Base-by-base conservation (phyloP, 2,888 invertebrate species). In the Cephus rjabovi region DNA sequence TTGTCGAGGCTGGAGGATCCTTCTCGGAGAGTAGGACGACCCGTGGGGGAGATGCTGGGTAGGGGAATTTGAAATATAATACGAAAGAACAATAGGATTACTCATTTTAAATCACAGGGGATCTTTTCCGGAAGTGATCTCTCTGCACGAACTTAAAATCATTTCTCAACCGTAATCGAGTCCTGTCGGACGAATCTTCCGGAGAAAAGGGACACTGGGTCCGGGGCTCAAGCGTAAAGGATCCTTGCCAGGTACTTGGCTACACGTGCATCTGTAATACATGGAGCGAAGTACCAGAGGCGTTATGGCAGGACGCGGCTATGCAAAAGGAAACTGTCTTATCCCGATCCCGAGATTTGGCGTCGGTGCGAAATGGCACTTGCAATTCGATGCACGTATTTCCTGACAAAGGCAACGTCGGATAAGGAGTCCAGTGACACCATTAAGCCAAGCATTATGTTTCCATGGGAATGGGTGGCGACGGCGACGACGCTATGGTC, bases 361-460 rank as follows among this genome's bases (percentile, higher is more conserved):
- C 56, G 56, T 56, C 23, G 15, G 56, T 56, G 23, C 56, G 56
- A 56, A 56, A 56, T 1, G 56, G 56, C 56, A 23, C 76, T 75
- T 75, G 71, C 79, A 74, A 83, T 80, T 79, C 79, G 71, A 76
- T 30, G 34, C 81, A 80, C 80, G 80, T 83, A 79, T 80, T 75
- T 74, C 78, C 34, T 77, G 56, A 56, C 56, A 56, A 56, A 23
- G 56, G 56, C 56, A 23, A 56, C 23, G 56, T 9, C 56, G 56
- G 23, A 23, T 56, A 23, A 56, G 56, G 56, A 23, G 56, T 56
- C 56, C 56, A 56, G 56, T 56, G 56, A 56, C 56, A 15, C 23
- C 56, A 56, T 56, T 56, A 56, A 56, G 56, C 23, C 56, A 6
- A 56, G 56, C 56, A 23, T 56, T 56, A 56, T 56, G 56, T 56